Evolutionary conservation across 2,888 invertebrate species (phyloP), one percentile per base, ranked within the genome.

Genomic region (Deilephila elpenor): DNA sequence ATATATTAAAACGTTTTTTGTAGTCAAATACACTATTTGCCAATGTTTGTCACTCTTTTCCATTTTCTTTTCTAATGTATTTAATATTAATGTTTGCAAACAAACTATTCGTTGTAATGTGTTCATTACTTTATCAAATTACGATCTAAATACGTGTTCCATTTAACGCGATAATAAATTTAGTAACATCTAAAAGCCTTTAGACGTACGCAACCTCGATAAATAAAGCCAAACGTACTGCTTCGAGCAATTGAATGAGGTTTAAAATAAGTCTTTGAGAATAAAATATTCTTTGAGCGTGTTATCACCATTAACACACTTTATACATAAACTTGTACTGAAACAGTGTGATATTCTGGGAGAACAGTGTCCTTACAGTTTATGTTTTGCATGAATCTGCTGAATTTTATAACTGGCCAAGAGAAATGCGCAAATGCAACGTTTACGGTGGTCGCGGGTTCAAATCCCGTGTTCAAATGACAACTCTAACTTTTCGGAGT

Each of bases 101-200:
- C n/a, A 44, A 44, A 44, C 14, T 25, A 44, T 25, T 25, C 37
- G 11, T n/a, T 56, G 25, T 51, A 44, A 25, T 60, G 20, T 67
- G n/a, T 64, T 44, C 5, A n/a, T 19, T 37, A 34, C 53, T 34
- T n/a, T 37, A 64, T 44, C 8, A 64, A 64, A 62, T n/a, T 20
- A 14, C 25, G 25, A 25, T 25, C 44, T 25, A 14, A 67, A 67
- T 67, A 64, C 32, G 62, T 34, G 62, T 25, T 44, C 17, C 17
- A 51, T 44, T 51, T 25, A 74, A 75, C 29, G 51, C 44, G 20
- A 51, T 14, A 25, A 67, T 67, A 67, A 72, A 29, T 61, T 71
- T n/a, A 51, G 25, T 20, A 67, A 67, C 25, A 51, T 25, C 44
- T 67, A 67, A 67, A 67, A 29, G 67, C 25, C 44, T 67, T 64